Conservation (phyloP, 2,113 vertebrate genomes). For the Globicephala melas region DNA sequence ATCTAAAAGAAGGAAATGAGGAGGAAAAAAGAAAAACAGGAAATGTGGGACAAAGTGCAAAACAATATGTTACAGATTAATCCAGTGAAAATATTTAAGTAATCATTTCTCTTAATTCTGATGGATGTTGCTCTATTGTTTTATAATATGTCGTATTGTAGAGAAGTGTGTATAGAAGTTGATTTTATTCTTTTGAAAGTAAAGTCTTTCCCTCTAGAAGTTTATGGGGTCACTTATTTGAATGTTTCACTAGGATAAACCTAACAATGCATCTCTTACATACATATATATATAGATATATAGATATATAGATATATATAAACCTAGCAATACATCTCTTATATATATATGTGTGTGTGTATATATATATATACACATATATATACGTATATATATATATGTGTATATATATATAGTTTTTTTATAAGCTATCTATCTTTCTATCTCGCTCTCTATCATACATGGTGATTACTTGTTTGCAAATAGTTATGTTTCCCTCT, state of each 20-base stretch:
- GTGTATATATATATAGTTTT: neutral
- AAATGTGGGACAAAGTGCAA: neutral
- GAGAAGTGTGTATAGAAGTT: neutral
- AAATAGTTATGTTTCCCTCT: neutral
- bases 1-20: neutral
- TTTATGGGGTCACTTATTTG: neutral
- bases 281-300: too few species aligned
- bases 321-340: too few species aligned
- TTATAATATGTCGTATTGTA: neutral
- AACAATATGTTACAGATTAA: neutral
- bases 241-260: neutral
- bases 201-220: neutral
- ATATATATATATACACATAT: rapidly evolving
- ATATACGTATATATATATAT: neutral
- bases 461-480: neutral
- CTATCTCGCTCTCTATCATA: neutral
- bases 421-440: neutral
- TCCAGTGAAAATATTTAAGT: neutral
- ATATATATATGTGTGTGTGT: too few species aligned
- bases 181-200: neutral
- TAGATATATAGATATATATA: too few species aligned
- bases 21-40: neutral
- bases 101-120: neutral
- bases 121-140: neutral
- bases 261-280: neutral